Conservation (phyloP, 2,797 vertebrate species). For the Miichthys miiuy region DNA sequence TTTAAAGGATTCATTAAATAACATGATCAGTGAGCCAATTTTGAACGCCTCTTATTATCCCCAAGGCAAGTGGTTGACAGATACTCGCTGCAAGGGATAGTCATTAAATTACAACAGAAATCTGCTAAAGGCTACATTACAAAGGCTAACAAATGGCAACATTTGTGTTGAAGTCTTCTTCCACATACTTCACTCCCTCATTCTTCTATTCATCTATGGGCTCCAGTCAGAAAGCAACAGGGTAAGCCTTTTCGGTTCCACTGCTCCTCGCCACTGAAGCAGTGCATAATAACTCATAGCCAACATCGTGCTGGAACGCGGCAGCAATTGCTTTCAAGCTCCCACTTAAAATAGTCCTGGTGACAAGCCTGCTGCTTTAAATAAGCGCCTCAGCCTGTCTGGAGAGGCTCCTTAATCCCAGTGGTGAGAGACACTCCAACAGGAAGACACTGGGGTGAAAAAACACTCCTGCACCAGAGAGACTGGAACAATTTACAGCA, state of each 20-base stretch:
- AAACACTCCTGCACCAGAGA: conserved; percentile 71
- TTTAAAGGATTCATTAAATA: conserved; percentile 71
- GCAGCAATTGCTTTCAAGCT: conserved; percentile 84
- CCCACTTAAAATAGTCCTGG: conserved; percentile 84
- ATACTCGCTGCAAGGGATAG: conserved; percentile 65
- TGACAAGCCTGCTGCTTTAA: conserved; percentile 86
- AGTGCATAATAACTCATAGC: conserved; percentile 83
- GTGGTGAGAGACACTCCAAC: conserved; percentile 82
- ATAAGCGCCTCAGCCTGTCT: conserved; percentile 85
- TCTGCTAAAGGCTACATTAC: conserved; percentile 58
- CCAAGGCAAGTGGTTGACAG: conserved; percentile 63
- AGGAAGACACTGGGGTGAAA: conserved; percentile 73
- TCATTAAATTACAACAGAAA: conserved; percentile 70
- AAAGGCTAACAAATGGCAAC: conserved; percentile 71
- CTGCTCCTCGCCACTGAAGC: conserved; percentile 73
- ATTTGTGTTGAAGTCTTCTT: conserved; percentile 63
- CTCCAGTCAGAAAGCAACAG: conserved; percentile 74
- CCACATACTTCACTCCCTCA: conserved; percentile 33
- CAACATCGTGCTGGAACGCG: conserved; percentile 73
- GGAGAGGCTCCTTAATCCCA: conserved; percentile 85
- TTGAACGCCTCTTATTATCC: conserved; percentile 53
- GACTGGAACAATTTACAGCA: conserved; percentile 80
- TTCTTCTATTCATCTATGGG: conserved; percentile 65
- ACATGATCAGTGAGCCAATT: conserved; percentile 76
- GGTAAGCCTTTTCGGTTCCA: conserved; percentile 74